Evolutionary conservation across 1,140 invertebrate genomes (phyloP).

Genomic region (Metopolophium dirhodum): DNA sequence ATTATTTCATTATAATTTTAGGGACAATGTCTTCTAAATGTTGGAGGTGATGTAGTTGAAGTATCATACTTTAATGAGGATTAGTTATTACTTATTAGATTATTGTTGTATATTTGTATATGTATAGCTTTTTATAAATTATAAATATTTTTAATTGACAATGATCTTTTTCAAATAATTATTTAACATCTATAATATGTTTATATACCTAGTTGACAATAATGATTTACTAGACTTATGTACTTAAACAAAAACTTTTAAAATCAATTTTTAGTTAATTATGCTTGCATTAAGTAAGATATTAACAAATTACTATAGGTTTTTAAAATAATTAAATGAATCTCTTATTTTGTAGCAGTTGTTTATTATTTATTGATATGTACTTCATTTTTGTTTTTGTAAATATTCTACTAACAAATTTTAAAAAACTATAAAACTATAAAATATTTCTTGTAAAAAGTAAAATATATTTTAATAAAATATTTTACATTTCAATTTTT

Average conservation of each 20-base stretch:
- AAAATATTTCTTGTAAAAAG: background rate
- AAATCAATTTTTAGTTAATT: background rate
- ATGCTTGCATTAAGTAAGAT: background rate
- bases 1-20: constrained; percentile 64
- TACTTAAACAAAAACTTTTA: background rate
- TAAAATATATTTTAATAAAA: background rate
- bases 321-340: background rate
- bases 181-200: background rate
- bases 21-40: constrained; percentile 93
- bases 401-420: background rate
- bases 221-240: background rate
- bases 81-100: constrained; percentile 1
- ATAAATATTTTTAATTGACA: background rate
- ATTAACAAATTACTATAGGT: background rate
- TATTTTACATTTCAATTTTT: background rate
- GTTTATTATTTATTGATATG: background rate
- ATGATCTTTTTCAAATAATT: background rate
- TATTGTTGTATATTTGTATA: background rate
- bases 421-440: background rate
- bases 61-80: constrained; percentile 41
- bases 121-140: background rate
- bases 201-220: background rate
- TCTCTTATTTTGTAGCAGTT: background rate
- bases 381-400: constrained; percentile 1
- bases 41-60: constrained; percentile 74